Evolutionary conservation across 2,797 vertebrate genomes (phyloP).

Genomic region (Acanthurus tractus): DNA sequence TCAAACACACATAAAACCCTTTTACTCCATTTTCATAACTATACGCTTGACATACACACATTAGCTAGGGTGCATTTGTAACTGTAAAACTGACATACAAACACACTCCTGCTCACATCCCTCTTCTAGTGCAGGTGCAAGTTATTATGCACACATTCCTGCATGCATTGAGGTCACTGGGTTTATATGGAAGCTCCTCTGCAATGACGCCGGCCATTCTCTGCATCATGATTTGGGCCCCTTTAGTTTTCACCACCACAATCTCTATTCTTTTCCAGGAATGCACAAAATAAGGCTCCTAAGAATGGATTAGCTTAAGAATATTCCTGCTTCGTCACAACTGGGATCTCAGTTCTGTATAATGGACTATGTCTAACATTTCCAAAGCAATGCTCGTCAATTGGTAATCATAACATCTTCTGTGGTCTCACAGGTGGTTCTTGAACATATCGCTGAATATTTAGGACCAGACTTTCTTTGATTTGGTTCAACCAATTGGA

Average conservation of each 20-base stretch:
- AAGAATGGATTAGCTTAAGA: not conserved
- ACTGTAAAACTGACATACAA: not conserved
- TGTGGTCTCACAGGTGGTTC: not conserved
- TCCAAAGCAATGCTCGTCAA: not conserved
- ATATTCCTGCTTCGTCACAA: not conserved
- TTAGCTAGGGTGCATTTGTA: not conserved
- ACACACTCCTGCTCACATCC: slow-evolving; percentile 1
- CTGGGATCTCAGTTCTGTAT: not conserved
- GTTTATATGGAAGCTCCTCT: slow-evolving; percentile 36
- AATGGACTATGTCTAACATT: not conserved
- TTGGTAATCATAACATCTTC: not conserved
- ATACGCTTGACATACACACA: slow-evolving; percentile 10
- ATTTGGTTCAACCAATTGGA: not conserved
- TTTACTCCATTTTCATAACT: not conserved
- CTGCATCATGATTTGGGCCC: slow-evolving; percentile 8
- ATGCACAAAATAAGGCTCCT: not conserved
- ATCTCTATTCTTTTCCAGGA: not conserved
- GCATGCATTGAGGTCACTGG: slow-evolving; percentile 31
- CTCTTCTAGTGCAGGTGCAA: slow-evolving; percentile 45
- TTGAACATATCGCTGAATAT: not conserved
- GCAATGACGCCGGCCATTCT: slow-evolving; percentile 9
- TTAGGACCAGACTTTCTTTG: not conserved
- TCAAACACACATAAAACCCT: not conserved
- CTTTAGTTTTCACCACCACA: slow-evolving; percentile 2
- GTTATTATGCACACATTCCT: slow-evolving; percentile 56